Evolutionary conservation across 1,140 invertebrate genomes (phyloP), one percentile per base, ranked within the genome.

Genomic region (Drosophila sp.): DNA sequence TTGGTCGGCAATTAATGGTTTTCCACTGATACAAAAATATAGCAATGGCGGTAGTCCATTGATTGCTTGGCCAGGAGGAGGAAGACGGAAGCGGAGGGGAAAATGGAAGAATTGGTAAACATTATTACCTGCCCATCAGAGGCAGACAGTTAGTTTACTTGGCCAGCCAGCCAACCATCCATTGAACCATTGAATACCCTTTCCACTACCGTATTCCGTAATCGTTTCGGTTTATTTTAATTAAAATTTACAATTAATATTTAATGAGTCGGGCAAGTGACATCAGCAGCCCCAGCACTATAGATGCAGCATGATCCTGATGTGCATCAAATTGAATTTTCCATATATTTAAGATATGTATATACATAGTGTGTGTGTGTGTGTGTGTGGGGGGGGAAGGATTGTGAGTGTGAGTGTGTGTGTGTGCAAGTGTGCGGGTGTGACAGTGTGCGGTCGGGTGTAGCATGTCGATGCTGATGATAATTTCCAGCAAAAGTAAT

Each of bases 161-260:
- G 40, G 5, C 8, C 35, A 38, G 17, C 8, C 32, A 25, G 27
- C 11, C 10, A 25, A 4, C 30, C 32, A 11, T 4, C 25, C 38
- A 35, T 10, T 32, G 1, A n/a, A 17, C 11, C 47, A 38, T 38
- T 65, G 11, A 27, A n/a, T 25, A 10, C 3, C 3, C 35, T 33
- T 27, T 61, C 40, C 32, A 33, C 40, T 40, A 47, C 41, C 64
- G 55, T 25, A 56, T 54, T 50, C 61, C 69, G 74, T 74, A 81
- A 71, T 89, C 79, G 72, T 71, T 80, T 78, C 71, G 77, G 85
- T 90, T 90, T 90, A 84, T 89, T 89, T 89, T 84, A 89, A 89
- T 89, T 89, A 89, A 89, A 89, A 89, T 89, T 89, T 90, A 84
- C 84, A 89, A 89, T 89, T 89, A 89, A 89, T 89, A 89, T 87